phyloP scores from a whole-genome alignment of 64 coral and sea anemone species.

The Actinia equina region DNA sequence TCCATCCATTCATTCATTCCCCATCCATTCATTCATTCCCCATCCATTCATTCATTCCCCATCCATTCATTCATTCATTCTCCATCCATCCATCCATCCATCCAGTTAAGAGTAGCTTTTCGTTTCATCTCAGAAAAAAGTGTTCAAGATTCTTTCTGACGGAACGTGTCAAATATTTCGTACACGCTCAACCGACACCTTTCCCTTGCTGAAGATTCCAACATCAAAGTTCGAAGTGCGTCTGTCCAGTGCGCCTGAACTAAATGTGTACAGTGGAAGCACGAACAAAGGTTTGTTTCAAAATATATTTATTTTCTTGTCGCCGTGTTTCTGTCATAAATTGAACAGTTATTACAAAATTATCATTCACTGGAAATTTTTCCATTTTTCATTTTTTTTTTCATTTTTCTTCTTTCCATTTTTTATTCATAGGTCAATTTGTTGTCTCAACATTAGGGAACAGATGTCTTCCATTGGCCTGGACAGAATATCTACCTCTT shows the following conservation, averaged over 20 bases:
- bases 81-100: too few relatives aligned
- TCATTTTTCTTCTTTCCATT: not conserved
- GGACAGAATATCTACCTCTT: conserved; percentile 20
- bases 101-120: too few relatives aligned
- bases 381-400: not conserved
- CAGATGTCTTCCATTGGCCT: not conserved
- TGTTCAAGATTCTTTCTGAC: not conserved
- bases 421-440: not conserved
- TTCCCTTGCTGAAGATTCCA: not conserved
- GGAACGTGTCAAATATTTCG: not conserved
- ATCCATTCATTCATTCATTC: too few relatives aligned
- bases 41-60: too few relatives aligned
- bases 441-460: not conserved
- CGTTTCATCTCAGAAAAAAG: not conserved
- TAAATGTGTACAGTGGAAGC: not conserved
- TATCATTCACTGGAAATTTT: not conserved
- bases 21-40: too few relatives aligned
- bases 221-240: not conserved
- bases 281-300: not conserved
- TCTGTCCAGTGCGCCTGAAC: not conserved
- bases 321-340: too few relatives aligned
- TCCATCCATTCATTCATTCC: too few relatives aligned
- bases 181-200: not conserved
- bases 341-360: too few relatives aligned
- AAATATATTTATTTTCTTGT: not conserved